phyloP scores from a whole-genome alignment of 2,797 vertebrate species.

The Periophthalmus magnuspinnatus region DNA sequence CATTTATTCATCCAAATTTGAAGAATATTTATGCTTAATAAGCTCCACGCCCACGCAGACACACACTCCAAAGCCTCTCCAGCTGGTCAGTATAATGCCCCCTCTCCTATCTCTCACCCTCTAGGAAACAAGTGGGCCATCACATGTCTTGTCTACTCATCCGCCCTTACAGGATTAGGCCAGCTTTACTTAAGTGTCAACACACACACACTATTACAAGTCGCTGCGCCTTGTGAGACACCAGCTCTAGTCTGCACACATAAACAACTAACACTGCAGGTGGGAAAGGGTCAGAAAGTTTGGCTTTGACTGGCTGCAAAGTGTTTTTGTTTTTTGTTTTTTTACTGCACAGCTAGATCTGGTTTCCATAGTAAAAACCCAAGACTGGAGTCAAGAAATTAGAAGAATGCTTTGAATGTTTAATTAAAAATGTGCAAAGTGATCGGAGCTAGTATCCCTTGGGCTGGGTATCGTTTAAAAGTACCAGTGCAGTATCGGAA shows the following conservation, averaged over 20 bases:
- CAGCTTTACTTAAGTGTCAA: slow-evolving; percentile 73
- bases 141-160: slow-evolving; percentile 76
- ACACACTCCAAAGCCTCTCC: slow-evolving; percentile 66
- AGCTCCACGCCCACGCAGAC: slow-evolving; percentile 37
- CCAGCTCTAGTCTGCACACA: not conserved
- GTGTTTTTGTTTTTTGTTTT: too few species aligned
- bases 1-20: not conserved
- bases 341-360: slow-evolving; percentile 5
- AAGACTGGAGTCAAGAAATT: not conserved
- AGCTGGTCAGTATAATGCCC: slow-evolving; percentile 63
- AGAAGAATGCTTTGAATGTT: not conserved
- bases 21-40: slow-evolving; percentile 33
- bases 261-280: not conserved
- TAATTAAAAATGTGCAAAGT: not conserved
- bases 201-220: slow-evolving; percentile 31
- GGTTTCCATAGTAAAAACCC: not conserved
- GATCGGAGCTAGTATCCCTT: not conserved
- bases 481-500: too few species aligned
- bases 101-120: slow-evolving; percentile 36
- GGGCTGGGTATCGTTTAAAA: too few species aligned
- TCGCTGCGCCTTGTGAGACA: not conserved
- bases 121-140: slow-evolving; percentile 71
- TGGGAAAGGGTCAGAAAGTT: not conserved
- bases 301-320: not conserved
- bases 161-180: slow-evolving; percentile 76